phyloP scores from a whole-genome alignment of 1,140 invertebrate species.

The Dreissena polymorpha region DNA sequence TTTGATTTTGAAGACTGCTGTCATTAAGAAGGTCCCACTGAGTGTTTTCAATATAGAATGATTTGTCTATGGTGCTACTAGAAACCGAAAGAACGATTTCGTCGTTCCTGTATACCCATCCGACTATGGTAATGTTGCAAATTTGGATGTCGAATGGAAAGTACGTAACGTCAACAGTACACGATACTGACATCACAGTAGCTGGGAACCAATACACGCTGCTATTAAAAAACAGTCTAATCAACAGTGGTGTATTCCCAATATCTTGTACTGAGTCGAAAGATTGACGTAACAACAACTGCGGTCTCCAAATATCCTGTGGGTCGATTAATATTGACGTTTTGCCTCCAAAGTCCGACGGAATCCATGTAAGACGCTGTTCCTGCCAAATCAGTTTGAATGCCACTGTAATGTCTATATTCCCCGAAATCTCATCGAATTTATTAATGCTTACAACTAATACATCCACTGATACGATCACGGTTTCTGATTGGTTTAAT shows the following conservation, averaged over 20 bases:
- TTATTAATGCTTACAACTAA: constrained; percentile 31
- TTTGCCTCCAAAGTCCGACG: constrained; percentile 20
- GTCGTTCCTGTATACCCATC: not conserved
- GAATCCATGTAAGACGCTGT: not conserved
- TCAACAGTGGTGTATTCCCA: constrained; percentile 4
- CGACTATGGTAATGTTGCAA: not conserved
- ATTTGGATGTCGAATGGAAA: constrained; percentile 44
- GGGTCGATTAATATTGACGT: constrained; percentile 14
- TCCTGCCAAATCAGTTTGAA: constrained; percentile 3
- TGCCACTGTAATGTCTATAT: constrained; percentile 9
- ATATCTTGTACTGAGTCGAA: constrained; percentile 23
- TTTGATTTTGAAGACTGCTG: not conserved
- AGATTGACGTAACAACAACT: constrained; percentile 29
- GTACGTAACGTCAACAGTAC: constrained; percentile 46
- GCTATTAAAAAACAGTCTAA: constrained; percentile 14
- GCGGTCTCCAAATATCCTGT: constrained; percentile 33
- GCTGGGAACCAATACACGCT: not conserved
- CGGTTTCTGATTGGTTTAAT: constrained; percentile 10
- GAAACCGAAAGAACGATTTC: not conserved
- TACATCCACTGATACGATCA: not conserved
- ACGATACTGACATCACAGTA: constrained; percentile 5
- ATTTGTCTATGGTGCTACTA: not conserved
- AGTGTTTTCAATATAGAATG: constrained; percentile 28
- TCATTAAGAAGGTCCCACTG: constrained; percentile 26
- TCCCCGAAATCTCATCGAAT: constrained; percentile 42